Base-by-base conservation (phyloP, 2,797 vertebrate species). In the Helicolenus hilgendorfi region DNA sequence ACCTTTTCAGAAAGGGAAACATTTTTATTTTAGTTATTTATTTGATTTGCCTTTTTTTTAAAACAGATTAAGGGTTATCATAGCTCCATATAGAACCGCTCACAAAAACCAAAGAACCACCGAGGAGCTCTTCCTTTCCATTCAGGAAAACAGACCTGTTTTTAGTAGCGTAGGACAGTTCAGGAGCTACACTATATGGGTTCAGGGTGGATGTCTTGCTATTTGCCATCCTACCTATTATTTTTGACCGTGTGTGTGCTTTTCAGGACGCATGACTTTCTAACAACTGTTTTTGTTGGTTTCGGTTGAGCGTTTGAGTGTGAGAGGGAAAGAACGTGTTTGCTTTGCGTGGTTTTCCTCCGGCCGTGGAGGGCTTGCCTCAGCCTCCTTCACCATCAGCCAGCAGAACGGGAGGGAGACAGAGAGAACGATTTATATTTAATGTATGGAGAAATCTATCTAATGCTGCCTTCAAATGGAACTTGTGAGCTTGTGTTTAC, bases 321-420 rank as follows among this genome's bases (percentile, higher is more conserved):
- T 60, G 68, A 85, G 76, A 86, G 62, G 68, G 88, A 77, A 62
- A 68, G 81, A 79, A 35, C 4, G 55, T 80, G 92, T 94, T 95
- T 94, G 83, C 68, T 72, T 91, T 94, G 83, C 89, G 92, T 85
- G 92, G 92, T 92, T 94, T 95, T 92, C 91, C 84, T 91, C 73
- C 4, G 35, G 78, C 82, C 89, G 71, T 69, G 77, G 69, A 89
- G 77, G 74, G 75, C 77, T 91, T 18, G 65, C 85, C 81, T 93
- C 83, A 64, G 76, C 59, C 75, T 91, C 74, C 77, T 83, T 79
- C 80, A 49, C 80, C 72, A 27, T 86, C 60, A 84, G 77, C 53
- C 63, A 33, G 38, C 45, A 33, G 36, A 24, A 31, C 0, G 1
- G 18, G 63, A 72, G 36, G n/a, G 26, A 60, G 41, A 62, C 53